A percentile compares a stretch with the other conserved stretches of the same genome.
phyloP scores from a whole-genome alignment of 23 tunicate genomes.

The Oikopleura vanhoeffeni region DNA sequence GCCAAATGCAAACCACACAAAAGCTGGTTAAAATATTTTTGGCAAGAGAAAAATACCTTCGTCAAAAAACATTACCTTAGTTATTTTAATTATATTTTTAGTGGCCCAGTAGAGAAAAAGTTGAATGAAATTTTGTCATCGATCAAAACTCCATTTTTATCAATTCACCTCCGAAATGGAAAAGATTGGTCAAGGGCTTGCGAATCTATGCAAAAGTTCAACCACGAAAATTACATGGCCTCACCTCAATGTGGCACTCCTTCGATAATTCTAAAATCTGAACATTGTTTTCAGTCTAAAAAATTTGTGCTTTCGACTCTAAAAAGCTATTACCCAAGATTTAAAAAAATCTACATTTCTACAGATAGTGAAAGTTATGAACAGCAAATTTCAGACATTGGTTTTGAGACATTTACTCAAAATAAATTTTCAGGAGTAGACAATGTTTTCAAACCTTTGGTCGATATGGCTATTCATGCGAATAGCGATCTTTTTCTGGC shows the following conservation, averaged over 20 bases:
- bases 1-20: no score
- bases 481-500: not conserved
- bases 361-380: not conserved
- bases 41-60: no score
- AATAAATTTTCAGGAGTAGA: no score
- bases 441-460: not conserved
- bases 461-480: not conserved
- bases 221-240: not conserved
- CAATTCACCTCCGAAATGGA: no score
- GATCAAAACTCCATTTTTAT: no score
- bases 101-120: no score
- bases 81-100: no score
- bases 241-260: not conserved
- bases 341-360: not conserved
- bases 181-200: no score
- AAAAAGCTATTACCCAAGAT: not conserved
- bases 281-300: not conserved
- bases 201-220: no score
- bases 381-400: not conserved
- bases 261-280: not conserved
- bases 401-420: not conserved
- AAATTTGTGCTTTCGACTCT: not conserved
- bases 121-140: no score
- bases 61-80: no score
- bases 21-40: no score